Evolutionary conservation across 2,797 vertebrate species (phyloP), one percentile per base, ranked within the genome.

Genomic region (Toxotes lorentzi): DNA sequence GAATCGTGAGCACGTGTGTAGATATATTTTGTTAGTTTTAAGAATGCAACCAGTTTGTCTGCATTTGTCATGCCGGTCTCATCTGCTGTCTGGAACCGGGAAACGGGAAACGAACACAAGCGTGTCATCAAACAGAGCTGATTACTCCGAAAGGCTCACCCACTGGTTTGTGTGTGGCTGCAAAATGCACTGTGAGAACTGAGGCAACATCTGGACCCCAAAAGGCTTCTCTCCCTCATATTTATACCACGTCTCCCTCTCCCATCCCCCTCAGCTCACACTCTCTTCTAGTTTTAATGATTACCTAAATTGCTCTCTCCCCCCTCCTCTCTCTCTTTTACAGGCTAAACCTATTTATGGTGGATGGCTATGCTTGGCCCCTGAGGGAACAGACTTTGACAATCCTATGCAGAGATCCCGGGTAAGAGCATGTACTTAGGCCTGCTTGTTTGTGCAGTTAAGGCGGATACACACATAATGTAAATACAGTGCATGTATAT

Each of bases 271-370:
- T 70, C 24, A 41, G 17, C 79, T 81, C 78, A 41, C 80, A 69
- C 83, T 53, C 83, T 85, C 65, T 57, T 66, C 30, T 48, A 83
- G 76, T 88, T 93, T 88, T 92, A 92, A 94, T 91, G 53, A 94
- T 93, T 86, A 87, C 76, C 91, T 91, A 91, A 93, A 92, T 92
- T 87, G 66, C 82, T 76, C 17, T 63, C 74, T 72, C 54, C 35
- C 53, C 58, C 70, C 76, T 56, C 51, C 43, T 48, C 70, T 68
- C 63, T 71, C 78, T 91, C 74, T 82, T 91, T 94, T 90, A 86
- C 93, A 96, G 96, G 96, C 96, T 84, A 96, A 96, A 90, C 95
- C 96, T 61, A 96, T 96, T 92, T 96, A 96, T 91, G 96, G 95
- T 54, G 95, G 96, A 84, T 96, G 96, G 96, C 91, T 96, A 79